Base-by-base conservation (phyloP, 2,888 invertebrate species). In the Yponomeuta plumbellus region DNA sequence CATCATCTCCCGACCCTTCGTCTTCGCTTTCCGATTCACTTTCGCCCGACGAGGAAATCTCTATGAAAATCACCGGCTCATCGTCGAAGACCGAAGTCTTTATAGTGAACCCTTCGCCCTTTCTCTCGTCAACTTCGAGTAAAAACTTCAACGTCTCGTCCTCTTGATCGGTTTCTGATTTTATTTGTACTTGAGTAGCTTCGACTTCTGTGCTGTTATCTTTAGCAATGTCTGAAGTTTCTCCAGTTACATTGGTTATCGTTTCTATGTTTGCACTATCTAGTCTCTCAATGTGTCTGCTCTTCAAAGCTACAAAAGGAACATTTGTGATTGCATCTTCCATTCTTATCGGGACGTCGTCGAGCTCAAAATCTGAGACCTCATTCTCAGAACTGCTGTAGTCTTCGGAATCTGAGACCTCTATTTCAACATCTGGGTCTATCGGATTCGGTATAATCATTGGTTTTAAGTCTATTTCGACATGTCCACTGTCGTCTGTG, bases 21-120 rank as follows among this genome's bases (percentile, higher is more conserved):
- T 40, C 63, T 44, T 63, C 63, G 40, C 63, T 63, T 40, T 63
- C 61, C 17, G 61, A 61, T 81, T 52, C 81, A 64, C 74, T 79
- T 26, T 85, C 84, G 0, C 17, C 17, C 44, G 83, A 82, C 20
- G 84, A 82, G 20, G 85, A 85, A 66, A 88, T 84, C 58, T 88
- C 85, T 52, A 87, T 76, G 4, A 81, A 73, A 61, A 86, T 68
- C 20, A 80, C 81, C 0, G 86, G 84, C 67, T 85, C 84, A 72
- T 81, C 79, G 68, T 80, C 79, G 56, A 81, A 71, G 44, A 84
- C 71, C 6, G 77, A 73, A 4, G 75, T 69, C 34, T 56, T 76
- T 76, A 68, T 71, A 82, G n/a, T 74, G 34, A 68, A 66, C 77
- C 73, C 0, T 84, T 84, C 13, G 85, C 70, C 3, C 75, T 72